Percentiles rank a stretch among this genome's conserved stretches.
Evolutionary conservation across 2,888 invertebrate genomes (phyloP).

Genomic region (Synanthedon andrenaeformis): DNA sequence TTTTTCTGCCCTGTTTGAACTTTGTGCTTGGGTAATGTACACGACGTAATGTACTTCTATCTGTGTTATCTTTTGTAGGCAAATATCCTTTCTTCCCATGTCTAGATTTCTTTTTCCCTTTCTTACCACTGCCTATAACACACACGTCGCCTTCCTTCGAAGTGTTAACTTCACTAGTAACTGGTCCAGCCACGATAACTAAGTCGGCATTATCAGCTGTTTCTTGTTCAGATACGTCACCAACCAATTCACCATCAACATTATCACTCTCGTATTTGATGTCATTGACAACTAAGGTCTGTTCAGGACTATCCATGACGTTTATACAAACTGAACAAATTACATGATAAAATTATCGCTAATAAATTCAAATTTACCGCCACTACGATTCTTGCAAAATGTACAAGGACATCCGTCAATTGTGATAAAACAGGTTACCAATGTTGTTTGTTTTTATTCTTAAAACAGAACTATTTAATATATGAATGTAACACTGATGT

Average conservation of each 20-base stretch:
- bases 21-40: slow-evolving; percentile 54
- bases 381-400: slow-evolving; percentile 58
- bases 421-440: slow-evolving; percentile 65
- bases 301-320: slow-evolving; percentile 57
- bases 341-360: slow-evolving; percentile 36
- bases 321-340: slow-evolving; percentile 13
- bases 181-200: slow-evolving; percentile 19
- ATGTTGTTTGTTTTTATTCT: slow-evolving; percentile 36
- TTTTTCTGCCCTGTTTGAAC: slow-evolving; percentile 71
- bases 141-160: slow-evolving; percentile 44
- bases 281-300: slow-evolving; percentile 34
- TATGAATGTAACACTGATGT: slow-evolving; percentile 3
- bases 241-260: slow-evolving; percentile 4
- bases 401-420: slow-evolving; percentile 68
- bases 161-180: slow-evolving; percentile 30
- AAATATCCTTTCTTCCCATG: slow-evolving; percentile 55
- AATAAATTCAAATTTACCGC: slow-evolving; percentile 61
- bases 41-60: slow-evolving; percentile 48
- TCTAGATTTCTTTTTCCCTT: slow-evolving; percentile 57
- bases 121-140: slow-evolving; percentile 35
- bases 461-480: slow-evolving; percentile 6
- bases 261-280: slow-evolving; percentile 27
- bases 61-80: slow-evolving; percentile 46
- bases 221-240: slow-evolving; percentile 24
- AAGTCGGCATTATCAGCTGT: slow-evolving; percentile 18